Percentiles rank a stretch among this genome's conserved stretches.
Conservation (phyloP, 2,888 invertebrate genomes). For the Rapana venosa region DNA sequence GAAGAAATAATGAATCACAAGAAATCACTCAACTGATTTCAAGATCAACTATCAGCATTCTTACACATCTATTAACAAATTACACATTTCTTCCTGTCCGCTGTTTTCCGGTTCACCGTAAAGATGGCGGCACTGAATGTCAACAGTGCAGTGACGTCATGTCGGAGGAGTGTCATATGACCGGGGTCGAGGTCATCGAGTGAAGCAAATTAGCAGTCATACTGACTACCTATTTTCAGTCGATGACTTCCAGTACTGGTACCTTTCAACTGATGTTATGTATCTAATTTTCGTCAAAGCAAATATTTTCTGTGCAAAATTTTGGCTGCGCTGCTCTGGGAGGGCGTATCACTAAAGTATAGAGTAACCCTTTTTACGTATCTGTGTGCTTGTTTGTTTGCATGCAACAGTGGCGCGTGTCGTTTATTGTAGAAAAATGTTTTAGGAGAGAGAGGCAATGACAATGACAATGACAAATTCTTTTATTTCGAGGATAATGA, state of each 20-base stretch:
- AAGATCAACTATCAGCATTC: constrained; percentile 37
- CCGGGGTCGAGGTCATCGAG: constrained; percentile 46
- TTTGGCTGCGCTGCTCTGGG: too few relatives aligned
- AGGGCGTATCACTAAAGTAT: too few relatives aligned
- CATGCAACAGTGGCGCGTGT: too few relatives aligned
- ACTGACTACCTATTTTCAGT: not conserved
- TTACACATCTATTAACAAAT: constrained; percentile 41
- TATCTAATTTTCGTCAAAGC: not conserved
- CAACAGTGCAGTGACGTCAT: constrained; percentile 62
- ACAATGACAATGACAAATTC: too few relatives aligned
- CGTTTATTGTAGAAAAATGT: too few relatives aligned
- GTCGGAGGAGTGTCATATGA: constrained; percentile 53
- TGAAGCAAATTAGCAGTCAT: not conserved
- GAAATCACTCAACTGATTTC: constrained; percentile 33
- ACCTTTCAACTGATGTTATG: not conserved
- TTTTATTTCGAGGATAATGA: too few relatives aligned
- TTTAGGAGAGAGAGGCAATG: too few relatives aligned
- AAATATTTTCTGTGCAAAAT: too few relatives aligned
- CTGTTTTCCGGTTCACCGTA: constrained; percentile 48
- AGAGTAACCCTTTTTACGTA: too few relatives aligned
- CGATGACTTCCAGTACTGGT: not conserved
- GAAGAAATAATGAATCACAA: constrained; percentile 19
- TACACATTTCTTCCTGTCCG: constrained; percentile 43
- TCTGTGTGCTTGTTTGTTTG: too few relatives aligned
- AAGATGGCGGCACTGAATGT: constrained; percentile 60